A percentile compares a stretch with the other conserved stretches of the same genome.
Conservation (phyloP, 2,888 invertebrate genomes). For the Heteromyza rotundicornis region DNA sequence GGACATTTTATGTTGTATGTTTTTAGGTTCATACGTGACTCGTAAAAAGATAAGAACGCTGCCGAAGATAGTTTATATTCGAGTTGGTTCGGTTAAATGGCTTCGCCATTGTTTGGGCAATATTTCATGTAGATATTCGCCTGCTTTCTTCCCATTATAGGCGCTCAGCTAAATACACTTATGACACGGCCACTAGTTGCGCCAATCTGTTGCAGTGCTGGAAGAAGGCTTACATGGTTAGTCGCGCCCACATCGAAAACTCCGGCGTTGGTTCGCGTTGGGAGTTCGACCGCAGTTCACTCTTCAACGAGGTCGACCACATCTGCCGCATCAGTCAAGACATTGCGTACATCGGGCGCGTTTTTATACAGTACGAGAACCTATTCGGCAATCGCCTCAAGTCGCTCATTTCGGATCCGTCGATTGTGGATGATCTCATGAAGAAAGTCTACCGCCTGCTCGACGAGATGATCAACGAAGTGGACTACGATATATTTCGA, state of each 20-base stretch:
- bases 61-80: too few species aligned
- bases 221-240: slow-evolving; percentile 74
- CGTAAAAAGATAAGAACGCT: too few species aligned
- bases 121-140: too few species aligned
- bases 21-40: too few species aligned
- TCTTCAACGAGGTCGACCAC: slow-evolving; percentile 87
- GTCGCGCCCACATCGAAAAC: slow-evolving; percentile 82
- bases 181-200: slow-evolving; percentile 57
- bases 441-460: slow-evolving; percentile 80
- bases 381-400: slow-evolving; percentile 88
- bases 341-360: slow-evolving; percentile 78
- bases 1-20: too few species aligned
- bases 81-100: too few species aligned
- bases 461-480: slow-evolving; percentile 74
- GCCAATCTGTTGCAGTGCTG: slow-evolving; percentile 58
- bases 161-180: slow-evolving; percentile 50
- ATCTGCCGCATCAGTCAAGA: slow-evolving; percentile 81
- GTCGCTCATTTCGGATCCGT: slow-evolving; percentile 85
- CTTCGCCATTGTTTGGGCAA: too few species aligned
- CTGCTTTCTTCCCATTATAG: too few species aligned
- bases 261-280: slow-evolving; percentile 86
- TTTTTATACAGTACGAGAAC: slow-evolving; percentile 85
- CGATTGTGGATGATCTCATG: slow-evolving; percentile 84
- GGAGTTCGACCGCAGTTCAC: slow-evolving; percentile 85
- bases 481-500: slow-evolving; percentile 84